A percentile compares a stretch with the other conserved stretches of the same genome.
Conservation (phyloP, 2,888 invertebrate species). For the Octodonta nipae region DNA sequence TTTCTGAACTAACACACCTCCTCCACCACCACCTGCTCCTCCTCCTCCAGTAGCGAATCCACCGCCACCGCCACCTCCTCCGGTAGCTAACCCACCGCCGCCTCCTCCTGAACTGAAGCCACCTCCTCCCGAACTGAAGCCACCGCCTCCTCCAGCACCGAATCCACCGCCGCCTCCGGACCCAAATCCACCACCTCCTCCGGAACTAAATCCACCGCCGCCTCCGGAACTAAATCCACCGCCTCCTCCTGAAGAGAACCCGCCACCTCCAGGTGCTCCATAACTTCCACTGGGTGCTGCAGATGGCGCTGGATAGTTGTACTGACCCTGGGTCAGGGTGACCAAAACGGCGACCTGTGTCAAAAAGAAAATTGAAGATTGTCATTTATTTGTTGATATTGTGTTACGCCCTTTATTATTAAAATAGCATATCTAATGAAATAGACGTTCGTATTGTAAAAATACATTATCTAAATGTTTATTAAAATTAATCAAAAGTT, state of each 20-base stretch:
- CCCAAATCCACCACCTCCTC: no score
- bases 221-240: slow-evolving; percentile 12
- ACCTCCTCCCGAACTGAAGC: slow-evolving; percentile 24
- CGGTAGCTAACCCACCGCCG: slow-evolving; percentile 26
- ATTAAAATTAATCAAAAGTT: no score
- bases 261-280: slow-evolving; percentile 14
- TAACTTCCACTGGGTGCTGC: slow-evolving; percentile 35
- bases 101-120: no score
- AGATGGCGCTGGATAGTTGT: no score
- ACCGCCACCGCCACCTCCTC: slow-evolving; percentile 24
- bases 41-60: slow-evolving; percentile 38
- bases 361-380: no score
- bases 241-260: slow-evolving; percentile 13
- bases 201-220: slow-evolving; percentile 11
- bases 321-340: no score
- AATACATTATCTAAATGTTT: no score
- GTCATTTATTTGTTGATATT: no score
- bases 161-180: slow-evolving; percentile 22
- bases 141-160: slow-evolving; percentile 33
- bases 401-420: no score
- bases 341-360: no score
- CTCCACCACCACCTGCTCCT: slow-evolving; percentile 30
- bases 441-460: no score
- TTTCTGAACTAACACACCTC: slow-evolving; percentile 57
- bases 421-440: no score